Evolutionary conservation across 2,113 vertebrate genomes (phyloP).

Genomic region (Daubentonia madagascariensis): DNA sequence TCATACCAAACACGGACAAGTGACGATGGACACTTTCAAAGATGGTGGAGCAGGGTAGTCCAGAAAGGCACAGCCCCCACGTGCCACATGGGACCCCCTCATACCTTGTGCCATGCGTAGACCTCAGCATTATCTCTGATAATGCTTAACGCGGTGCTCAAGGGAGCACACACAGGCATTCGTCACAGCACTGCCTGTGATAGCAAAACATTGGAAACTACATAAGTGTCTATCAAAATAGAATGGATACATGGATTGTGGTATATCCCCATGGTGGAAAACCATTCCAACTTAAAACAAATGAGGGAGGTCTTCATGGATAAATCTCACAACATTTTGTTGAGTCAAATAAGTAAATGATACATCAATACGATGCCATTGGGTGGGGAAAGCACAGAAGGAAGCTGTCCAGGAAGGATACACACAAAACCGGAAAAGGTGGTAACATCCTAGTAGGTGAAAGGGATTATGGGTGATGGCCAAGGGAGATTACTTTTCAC

Average conservation of each 20-base stretch:
- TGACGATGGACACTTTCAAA: not conserved
- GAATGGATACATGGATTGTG: not conserved
- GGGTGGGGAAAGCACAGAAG: not conserved
- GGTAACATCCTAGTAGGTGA: not conserved
- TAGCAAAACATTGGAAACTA: not conserved
- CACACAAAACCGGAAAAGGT: not conserved
- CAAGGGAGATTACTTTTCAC: not conserved
- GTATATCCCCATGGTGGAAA: not conserved
- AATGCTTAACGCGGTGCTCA: not conserved
- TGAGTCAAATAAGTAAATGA: not conserved
- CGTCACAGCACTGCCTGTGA: not conserved
- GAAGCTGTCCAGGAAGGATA: not conserved
- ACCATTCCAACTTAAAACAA: not conserved
- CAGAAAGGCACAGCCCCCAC: no score
- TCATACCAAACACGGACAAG: not conserved
- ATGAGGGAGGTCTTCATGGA: not conserved
- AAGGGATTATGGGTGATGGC: not conserved
- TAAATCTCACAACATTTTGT: not conserved
- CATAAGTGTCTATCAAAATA: not conserved
- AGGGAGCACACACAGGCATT: not conserved
- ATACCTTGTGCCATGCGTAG: not conserved
- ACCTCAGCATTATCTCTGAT: not conserved
- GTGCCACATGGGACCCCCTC: not conserved
- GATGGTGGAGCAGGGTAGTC: not conserved
- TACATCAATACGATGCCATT: not conserved